Evolutionary conservation across 2,888 invertebrate species (phyloP).

Genomic region (Falcaria lacertinaria): DNA sequence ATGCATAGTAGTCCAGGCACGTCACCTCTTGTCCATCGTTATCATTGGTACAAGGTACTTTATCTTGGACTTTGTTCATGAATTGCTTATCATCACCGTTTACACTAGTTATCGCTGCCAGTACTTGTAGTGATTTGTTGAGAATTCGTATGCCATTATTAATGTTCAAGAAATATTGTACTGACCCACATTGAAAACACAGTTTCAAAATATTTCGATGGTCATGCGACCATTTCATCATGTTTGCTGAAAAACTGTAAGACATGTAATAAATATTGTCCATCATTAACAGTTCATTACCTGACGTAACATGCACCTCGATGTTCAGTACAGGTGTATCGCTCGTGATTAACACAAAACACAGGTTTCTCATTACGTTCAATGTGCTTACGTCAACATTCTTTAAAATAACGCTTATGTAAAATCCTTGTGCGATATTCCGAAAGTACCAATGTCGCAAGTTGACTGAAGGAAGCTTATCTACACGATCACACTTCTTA

Average conservation of each 20-base stretch:
- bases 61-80: not conserved
- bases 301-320: conserved; percentile 23
- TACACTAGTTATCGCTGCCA: not conserved
- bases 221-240: conserved; percentile 17
- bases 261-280: conserved; percentile 4
- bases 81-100: not conserved
- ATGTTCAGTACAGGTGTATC: conserved; percentile 16
- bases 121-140: not conserved
- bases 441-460: conserved; percentile 30
- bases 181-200: not conserved
- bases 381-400: conserved; percentile 23
- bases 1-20: not conserved
- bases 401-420: conserved; percentile 25
- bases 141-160: not conserved
- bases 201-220: conserved; percentile 15
- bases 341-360: conserved; percentile 32
- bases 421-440: conserved; percentile 30
- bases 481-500: not conserved
- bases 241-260: conserved; percentile 11
- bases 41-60: not conserved
- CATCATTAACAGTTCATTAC: conserved; percentile 15
- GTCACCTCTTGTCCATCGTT: not conserved
- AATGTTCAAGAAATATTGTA: not conserved
- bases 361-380: conserved; percentile 28
- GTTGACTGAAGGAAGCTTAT: conserved; percentile 8